phyloP scores from a whole-genome alignment of 2,888 invertebrate genomes.

The Netelia melanura region DNA sequence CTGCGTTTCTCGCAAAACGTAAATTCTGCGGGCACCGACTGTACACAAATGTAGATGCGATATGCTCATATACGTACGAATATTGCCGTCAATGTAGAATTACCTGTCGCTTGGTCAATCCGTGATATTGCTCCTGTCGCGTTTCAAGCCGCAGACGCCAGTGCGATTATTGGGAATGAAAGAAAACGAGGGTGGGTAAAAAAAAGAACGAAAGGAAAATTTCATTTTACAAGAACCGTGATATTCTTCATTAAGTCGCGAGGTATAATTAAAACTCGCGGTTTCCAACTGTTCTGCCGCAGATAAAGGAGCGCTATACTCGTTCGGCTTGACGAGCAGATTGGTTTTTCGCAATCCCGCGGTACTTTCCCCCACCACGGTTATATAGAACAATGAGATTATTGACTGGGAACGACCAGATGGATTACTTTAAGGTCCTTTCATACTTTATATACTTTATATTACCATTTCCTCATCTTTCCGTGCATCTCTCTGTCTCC shows the following conservation, averaged over 20 bases:
- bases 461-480: not conserved
- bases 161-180: not conserved
- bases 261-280: slow-evolving; percentile 43
- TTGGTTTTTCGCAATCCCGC: slow-evolving; percentile 24
- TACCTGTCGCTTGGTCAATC: slow-evolving; percentile 51
- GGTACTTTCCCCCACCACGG: not conserved
- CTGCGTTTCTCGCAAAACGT: too few relatives aligned
- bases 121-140: slow-evolving; percentile 42
- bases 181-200: not conserved
- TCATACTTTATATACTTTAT: not conserved
- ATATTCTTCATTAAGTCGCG: slow-evolving; percentile 37
- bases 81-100: slow-evolving; percentile 49
- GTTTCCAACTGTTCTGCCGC: not conserved
- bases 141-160: slow-evolving; percentile 34
- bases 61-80: not conserved
- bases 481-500: not conserved
- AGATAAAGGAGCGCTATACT: slow-evolving; percentile 7
- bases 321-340: slow-evolving; percentile 17
- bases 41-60: not conserved
- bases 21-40: not conserved
- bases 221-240: slow-evolving; percentile 10
- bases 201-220: not conserved
- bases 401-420: slow-evolving; percentile 42
- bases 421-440: slow-evolving; percentile 19
- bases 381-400: slow-evolving; percentile 46